Base-by-base conservation (phyloP, 2,113 vertebrate species). In the Pelecanus crispus region DNA sequence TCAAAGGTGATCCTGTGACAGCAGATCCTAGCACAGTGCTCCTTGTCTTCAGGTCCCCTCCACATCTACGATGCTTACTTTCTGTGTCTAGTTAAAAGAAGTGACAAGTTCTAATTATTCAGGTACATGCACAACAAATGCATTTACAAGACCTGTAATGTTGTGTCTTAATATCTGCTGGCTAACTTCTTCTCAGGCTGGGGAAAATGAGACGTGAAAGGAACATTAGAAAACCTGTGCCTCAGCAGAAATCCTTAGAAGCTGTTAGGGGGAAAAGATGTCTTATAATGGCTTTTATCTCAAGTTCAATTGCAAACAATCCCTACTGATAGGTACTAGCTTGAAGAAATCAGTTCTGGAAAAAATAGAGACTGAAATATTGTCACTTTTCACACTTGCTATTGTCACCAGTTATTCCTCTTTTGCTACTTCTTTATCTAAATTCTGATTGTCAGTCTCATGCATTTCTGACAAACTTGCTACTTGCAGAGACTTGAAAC, bases 41-140 rank as follows among this genome's bases (percentile, higher is more conserved):
- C 68, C 90, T 95, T 65, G 79, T 94, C 66, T 96, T 97, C 91
- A 95, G 85, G 34, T 77, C 95, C 61, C 96, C 97, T 67, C 97
- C 95, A 92, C 70, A 82, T 67, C 97, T 97, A 65, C n/a, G 97
- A 61, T 96, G 92, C 67, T 96, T 96, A 52, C 65, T 92, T 72
- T 95, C 96, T 47, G 45, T 31, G 20, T 80, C 92, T 96, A 73
- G 47, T 90, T 40, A 67, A 86, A 91, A 88, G 9, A 95, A 94
- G 66, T 49, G 7, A 68, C 16, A 75, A 36, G 9, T 65, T 73
- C 16, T 77, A 86, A 90, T 92, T 90, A 73, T 83, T 77, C 34
- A 45, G 29, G 28, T 73, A 52, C 28, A 73, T 32, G 59, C 42
- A 85, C 19, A 86, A 49, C 7, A 52, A 92, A 87, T 13, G 26